These are phyloP conservation scores for Heliconius ismenius DNA, from an alignment of 2,888 invertebrate species.

Conservation along the genomic window DNA sequence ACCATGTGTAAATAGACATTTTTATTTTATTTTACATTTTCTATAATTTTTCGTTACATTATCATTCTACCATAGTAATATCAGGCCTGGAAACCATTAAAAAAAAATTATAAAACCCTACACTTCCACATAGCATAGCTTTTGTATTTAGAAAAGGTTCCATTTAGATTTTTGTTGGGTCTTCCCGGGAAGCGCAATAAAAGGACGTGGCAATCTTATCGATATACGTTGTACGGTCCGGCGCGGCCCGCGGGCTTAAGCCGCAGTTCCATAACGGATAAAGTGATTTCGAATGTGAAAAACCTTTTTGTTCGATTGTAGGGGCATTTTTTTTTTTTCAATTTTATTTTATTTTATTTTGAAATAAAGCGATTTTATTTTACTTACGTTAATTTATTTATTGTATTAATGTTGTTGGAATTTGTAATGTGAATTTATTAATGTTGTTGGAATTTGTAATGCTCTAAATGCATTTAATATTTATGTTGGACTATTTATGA, in stretches of 20 bases:
- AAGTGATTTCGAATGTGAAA: slow-evolving; percentile 40
- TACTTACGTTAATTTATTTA: not conserved
- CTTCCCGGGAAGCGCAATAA: slow-evolving; percentile 66
- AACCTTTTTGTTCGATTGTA: slow-evolving; percentile 35
- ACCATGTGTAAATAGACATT: not conserved
- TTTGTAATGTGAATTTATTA: not conserved
- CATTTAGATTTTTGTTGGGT: slow-evolving; percentile 62
- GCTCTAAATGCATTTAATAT: too few species aligned
- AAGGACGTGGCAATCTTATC: slow-evolving; percentile 70
- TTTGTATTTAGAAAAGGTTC: slow-evolving; percentile 48
- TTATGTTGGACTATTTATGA: too few species aligned
- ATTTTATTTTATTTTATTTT: slow-evolving; percentile 15
- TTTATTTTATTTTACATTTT: not conserved
- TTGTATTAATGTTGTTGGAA: not conserved
- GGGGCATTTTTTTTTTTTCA: not conserved
- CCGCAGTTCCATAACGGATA: slow-evolving; percentile 43
- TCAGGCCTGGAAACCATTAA: not conserved
- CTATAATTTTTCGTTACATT: not conserved
- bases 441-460: too few species aligned
- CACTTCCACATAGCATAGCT: slow-evolving; percentile 27
- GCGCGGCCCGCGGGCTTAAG: slow-evolving; percentile 60
- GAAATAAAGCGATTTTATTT: slow-evolving; percentile 22
- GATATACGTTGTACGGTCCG: slow-evolving; percentile 68
- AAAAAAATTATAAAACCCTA: slow-evolving; percentile 25
- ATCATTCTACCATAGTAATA: not conserved